phyloP scores from a whole-genome alignment of 2,888 invertebrate species.

The Lottia gigantea region DNA sequence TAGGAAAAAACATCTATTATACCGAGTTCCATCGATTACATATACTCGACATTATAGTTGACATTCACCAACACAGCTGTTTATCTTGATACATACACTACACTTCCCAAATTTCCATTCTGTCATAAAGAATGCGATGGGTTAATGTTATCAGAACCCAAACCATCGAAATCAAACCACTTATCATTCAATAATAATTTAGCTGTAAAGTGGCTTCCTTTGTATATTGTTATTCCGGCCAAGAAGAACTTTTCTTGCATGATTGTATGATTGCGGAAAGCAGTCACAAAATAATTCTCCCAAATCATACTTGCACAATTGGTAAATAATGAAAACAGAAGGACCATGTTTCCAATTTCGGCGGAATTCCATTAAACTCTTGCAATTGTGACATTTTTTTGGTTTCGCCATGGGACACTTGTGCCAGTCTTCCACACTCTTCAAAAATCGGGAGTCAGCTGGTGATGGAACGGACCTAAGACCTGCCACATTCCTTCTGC shows the following conservation, averaged over 20 bases:
- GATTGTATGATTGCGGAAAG: neutral
- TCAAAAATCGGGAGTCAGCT: neutral
- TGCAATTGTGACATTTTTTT: neutral
- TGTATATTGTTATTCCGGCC: neutral
- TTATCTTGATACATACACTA: neutral
- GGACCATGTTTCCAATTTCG: neutral
- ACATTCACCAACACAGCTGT: too few relatives aligned
- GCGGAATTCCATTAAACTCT: neutral
- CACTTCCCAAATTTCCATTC: constrained; percentile 1
- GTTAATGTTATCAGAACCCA: neutral
- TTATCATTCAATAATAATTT: neutral
- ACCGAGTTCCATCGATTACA: too few relatives aligned
- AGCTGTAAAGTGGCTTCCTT: neutral
- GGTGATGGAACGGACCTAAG: neutral
- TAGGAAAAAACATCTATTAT: too few relatives aligned
- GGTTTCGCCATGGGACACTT: neutral
- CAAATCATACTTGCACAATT: neutral
- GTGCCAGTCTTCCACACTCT: neutral
- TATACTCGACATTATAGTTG: too few relatives aligned
- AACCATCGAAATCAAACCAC: neutral
- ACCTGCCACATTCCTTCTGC: neutral
- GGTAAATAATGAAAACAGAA: neutral
- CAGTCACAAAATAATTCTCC: neutral
- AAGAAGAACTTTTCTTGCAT: neutral
- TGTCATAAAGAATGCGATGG: neutral